Conservation (phyloP, 2,113 vertebrate species). For the Pseudolaguvia tuberculata region DNA sequence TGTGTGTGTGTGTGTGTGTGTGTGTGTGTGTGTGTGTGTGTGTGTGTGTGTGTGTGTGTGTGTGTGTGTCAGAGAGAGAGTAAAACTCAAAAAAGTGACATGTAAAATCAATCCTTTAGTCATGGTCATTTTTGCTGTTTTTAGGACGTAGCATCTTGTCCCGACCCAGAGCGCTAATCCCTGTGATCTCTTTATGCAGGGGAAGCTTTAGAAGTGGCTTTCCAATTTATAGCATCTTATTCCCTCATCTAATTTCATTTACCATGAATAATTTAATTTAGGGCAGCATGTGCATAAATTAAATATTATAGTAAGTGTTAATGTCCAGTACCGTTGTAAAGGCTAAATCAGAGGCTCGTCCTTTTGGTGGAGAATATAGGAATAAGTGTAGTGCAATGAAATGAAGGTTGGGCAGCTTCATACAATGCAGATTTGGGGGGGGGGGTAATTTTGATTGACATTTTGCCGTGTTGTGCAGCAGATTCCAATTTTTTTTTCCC, state of each 20-base stretch:
- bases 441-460: not conserved
- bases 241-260: slow-evolving; percentile 53
- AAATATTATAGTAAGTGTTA: slow-evolving; percentile 49
- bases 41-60: no score
- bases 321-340: slow-evolving; percentile 56
- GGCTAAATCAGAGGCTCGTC: slow-evolving; percentile 51
- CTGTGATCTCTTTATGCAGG: slow-evolving; percentile 9
- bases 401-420: not conserved
- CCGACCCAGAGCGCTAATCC: not conserved
- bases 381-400: slow-evolving; percentile 34
- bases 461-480: no score
- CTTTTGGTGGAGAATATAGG: slow-evolving; percentile 15
- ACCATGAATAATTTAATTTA: slow-evolving; percentile 64
- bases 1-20: no score
- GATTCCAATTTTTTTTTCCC: not conserved
- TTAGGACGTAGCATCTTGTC: slow-evolving; percentile 16
- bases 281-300: slow-evolving; percentile 60
- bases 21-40: no score
- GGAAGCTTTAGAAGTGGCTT: slow-evolving; percentile 4
- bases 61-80: no score
- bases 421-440: no score
- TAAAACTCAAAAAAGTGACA: not conserved
- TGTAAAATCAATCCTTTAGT: not conserved
- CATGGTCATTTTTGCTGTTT: not conserved
- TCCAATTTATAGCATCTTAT: slow-evolving; percentile 18